phyloP scores from a whole-genome alignment of 2,888 invertebrate species.

The Aphidius colemani region DNA sequence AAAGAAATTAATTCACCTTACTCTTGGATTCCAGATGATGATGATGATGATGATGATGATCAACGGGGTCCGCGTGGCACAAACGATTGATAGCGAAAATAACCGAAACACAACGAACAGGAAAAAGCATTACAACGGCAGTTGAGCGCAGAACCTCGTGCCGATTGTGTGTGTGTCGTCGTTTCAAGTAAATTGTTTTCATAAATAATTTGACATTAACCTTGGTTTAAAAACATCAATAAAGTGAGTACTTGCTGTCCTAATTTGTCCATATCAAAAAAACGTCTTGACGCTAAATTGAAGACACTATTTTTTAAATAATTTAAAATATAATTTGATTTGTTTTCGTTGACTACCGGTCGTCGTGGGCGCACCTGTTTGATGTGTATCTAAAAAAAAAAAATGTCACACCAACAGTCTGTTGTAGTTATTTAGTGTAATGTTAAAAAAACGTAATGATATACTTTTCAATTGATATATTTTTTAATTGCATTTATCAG shows the following conservation, averaged over 20 bases:
- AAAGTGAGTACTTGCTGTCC: constrained; percentile 18
- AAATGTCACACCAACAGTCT: too few species aligned
- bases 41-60: background rate
- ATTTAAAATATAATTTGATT: background rate
- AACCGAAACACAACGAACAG: constrained; percentile 32
- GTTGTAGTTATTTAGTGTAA: too few species aligned
- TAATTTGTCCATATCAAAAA: too few species aligned
- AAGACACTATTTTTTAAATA: constrained; percentile 18
- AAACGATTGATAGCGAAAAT: constrained; percentile 30
- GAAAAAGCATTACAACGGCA: constrained; percentile 30
- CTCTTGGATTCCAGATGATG: too few species aligned
- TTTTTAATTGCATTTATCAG: too few species aligned
- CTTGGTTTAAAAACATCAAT: constrained; percentile 5
- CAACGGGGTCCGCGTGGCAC: constrained; percentile 38
- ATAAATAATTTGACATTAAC: constrained; percentile 15
- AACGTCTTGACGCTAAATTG: too few species aligned
- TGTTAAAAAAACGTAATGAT: too few species aligned
- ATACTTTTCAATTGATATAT: too few species aligned
- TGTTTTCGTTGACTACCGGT: background rate
- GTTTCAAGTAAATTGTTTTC: constrained; percentile 9
- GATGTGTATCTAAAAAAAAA: background rate
- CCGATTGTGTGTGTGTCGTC: constrained; percentile 32
- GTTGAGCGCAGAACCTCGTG: constrained; percentile 39
- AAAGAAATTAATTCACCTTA: too few species aligned
- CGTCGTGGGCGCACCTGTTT: background rate